A percentile compares a stretch with the other conserved stretches of the same genome.
phyloP scores from a whole-genome alignment of 2,888 invertebrate species.

The Agriotes lineatus region DNA sequence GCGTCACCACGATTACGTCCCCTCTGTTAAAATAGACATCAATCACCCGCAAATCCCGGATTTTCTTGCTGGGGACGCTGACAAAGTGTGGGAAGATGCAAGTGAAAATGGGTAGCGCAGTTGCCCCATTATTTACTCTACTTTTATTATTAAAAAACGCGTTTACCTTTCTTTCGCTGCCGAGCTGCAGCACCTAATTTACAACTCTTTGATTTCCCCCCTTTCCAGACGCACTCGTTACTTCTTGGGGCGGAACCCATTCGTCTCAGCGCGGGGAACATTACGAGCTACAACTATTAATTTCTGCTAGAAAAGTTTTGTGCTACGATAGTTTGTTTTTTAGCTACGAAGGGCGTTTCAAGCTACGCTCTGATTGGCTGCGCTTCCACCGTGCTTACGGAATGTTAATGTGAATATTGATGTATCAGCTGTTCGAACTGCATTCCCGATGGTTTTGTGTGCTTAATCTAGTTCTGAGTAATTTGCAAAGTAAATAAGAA shows the following conservation, averaged over 20 bases:
- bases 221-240: neutral
- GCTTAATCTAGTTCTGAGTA: too few species aligned
- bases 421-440: too few species aligned
- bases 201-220: slow-evolving; percentile 3
- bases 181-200: slow-evolving; percentile 1
- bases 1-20: slow-evolving; percentile 32
- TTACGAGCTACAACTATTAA: slow-evolving; percentile 1
- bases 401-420: too few species aligned
- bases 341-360: too few species aligned
- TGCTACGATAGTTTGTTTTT: too few species aligned
- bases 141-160: slow-evolving; percentile 33
- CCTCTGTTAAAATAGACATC: slow-evolving; percentile 40
- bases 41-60: slow-evolving; percentile 42
- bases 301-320: neutral
- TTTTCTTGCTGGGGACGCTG: slow-evolving; percentile 39
- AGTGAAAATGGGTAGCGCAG: slow-evolving; percentile 39
- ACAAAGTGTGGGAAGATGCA: slow-evolving; percentile 41
- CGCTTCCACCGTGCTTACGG: too few species aligned
- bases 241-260: neutral
- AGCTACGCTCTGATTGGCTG: too few species aligned
- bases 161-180: neutral
- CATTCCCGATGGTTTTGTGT: too few species aligned
- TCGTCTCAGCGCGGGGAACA: neutral
- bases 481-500: too few species aligned
- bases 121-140: slow-evolving; percentile 33